Evolutionary conservation across 2,888 invertebrate genomes (phyloP), one percentile per base, ranked within the genome.

Genomic region (Epinotia bilunana): DNA sequence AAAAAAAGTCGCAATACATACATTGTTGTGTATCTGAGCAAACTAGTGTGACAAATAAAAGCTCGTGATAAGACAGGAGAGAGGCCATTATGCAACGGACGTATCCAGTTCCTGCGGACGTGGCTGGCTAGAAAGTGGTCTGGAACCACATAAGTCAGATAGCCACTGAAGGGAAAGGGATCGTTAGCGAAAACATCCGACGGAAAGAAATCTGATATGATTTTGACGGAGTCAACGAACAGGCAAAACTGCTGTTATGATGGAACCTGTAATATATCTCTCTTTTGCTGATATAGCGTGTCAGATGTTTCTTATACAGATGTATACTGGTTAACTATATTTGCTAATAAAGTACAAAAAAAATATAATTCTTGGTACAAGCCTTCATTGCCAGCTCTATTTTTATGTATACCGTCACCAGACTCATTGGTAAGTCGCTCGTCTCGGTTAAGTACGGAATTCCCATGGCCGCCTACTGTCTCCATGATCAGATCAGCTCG

Each of bases 91-190:
- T 77, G 83, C 81, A 88, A 88, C 82, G 81, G 83, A 84, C 78
- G 78, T 46, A 64, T 70, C 72, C 62, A 79, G 84, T 86, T 87
- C 85, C 83, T 83, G 84, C 85, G 85, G 84, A 85, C 84, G 83
- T 84, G 83, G 83, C 81, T 78, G n/a, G 61, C 79, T 87, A 84
- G 88, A 87, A 88, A 88, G 88, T 87, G 81, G 83, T 79, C 77
- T 81, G 77, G 76, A 78, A 81, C 82, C 82, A 81, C 79, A 69
- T 64, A 74, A 74, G 72, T 72, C 72, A 39, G 65, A 67, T 67
- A 63, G 58, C 57, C 16, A n/a, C 62, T 62, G 68, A 79, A 84
- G 83, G 84, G 85, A 87, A 87, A 85, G 84, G 85, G 81, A 82
- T 84, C 76, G 74, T 82, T n/a, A 79, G 80, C 76, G 77, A 77